These are phyloP conservation scores for Willowsia nigromaculata DNA, from an alignment of 2,888 invertebrate genomes.

Conservation along the genomic window DNA sequence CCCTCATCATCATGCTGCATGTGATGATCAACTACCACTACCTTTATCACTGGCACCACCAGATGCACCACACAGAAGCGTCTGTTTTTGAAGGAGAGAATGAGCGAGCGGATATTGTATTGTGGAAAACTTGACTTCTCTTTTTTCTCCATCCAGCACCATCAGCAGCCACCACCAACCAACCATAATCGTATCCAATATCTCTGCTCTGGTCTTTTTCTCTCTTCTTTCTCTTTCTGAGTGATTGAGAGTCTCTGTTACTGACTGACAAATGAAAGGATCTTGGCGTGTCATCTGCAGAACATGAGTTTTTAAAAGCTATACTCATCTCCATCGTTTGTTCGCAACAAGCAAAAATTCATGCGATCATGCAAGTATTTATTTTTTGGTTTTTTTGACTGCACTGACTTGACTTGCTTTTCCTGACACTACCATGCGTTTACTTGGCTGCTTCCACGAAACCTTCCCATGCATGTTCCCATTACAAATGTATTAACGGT, in stretches of 20 bases:
- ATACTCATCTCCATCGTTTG: not conserved
- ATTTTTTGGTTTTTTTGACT: not conserved
- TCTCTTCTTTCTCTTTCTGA: not conserved
- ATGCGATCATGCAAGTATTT: not conserved
- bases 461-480: not conserved
- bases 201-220: conserved; percentile 15
- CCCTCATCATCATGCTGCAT: no score
- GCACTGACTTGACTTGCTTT: not conserved
- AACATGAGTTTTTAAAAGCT: conserved; percentile 41
- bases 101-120: conserved; percentile 21
- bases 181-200: conserved; percentile 40
- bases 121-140: conserved; percentile 43
- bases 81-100: conserved; percentile 35
- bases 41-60: no score
- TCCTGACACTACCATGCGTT: not conserved
- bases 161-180: not conserved
- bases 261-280: conserved; percentile 73
- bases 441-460: not conserved
- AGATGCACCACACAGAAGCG: not conserved
- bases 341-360: conserved; percentile 25
- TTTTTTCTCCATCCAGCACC: conserved; percentile 11
- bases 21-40: not conserved
- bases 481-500: conserved; percentile 4
- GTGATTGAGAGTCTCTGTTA: conserved; percentile 56
- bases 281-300: conserved; percentile 62